These are phyloP conservation scores for Fukomys damarensis DNA, from an alignment of 2,113 vertebrate genomes.

Conservation along the genomic window DNA sequence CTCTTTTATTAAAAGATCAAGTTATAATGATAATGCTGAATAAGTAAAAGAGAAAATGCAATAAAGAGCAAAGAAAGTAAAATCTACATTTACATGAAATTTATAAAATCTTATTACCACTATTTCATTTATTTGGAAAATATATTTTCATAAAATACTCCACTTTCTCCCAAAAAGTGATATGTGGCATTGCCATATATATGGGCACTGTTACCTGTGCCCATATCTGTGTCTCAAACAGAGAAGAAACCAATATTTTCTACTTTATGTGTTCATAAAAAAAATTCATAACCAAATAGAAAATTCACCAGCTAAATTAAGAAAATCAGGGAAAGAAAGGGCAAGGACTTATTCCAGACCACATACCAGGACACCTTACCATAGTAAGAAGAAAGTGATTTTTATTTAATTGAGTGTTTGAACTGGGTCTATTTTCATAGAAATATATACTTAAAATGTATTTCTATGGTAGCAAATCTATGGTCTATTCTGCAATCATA, in stretches of 20 bases:
- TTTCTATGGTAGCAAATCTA: not conserved
- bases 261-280: conserved; percentile 30
- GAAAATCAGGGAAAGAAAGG: not conserved
- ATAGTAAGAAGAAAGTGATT: not conserved
- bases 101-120: not conserved
- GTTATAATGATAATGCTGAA: not conserved
- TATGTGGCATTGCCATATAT: not conserved
- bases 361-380: not conserved
- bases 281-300: not conserved
- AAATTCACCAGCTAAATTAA: not conserved
- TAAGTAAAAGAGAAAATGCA: conserved; percentile 1
- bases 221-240: not conserved
- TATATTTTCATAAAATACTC: not conserved
- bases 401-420: not conserved
- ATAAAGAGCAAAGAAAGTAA: not conserved
- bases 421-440: not conserved
- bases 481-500: not conserved
- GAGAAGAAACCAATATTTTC: not conserved
- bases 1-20: not conserved
- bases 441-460: not conserved
- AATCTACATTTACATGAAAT: not conserved
- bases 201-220: not conserved
- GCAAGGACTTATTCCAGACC: not conserved
- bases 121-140: conserved; percentile 21
- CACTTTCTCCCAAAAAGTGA: not conserved